A percentile compares a stretch with the other conserved stretches of the same genome.
Evolutionary conservation across 2,888 invertebrate species (phyloP).

Genomic region (Rosalia funebris): DNA sequence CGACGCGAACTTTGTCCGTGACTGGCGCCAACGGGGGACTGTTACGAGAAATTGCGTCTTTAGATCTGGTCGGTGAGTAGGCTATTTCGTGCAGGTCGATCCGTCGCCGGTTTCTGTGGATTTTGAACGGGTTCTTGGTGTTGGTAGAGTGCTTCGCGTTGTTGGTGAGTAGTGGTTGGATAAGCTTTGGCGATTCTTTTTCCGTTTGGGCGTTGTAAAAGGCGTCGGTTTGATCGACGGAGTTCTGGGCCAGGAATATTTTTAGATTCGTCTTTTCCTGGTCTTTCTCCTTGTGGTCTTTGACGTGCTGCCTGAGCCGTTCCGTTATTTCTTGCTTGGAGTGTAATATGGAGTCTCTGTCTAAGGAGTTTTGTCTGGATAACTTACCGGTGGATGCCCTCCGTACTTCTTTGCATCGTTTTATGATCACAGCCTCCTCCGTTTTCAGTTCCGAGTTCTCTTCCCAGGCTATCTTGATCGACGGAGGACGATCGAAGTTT

Average conservation of each 20-base stretch:
- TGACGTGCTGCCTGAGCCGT: conserved; percentile 32
- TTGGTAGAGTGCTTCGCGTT: conserved; percentile 15
- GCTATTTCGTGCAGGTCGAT: conserved; percentile 19
- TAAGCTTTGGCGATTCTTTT: conserved; percentile 41
- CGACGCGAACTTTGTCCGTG: conserved; percentile 2
- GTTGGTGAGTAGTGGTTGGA: conserved; percentile 43
- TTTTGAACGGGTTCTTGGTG: conserved; percentile 43
- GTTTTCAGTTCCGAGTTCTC: conserved; percentile 41
- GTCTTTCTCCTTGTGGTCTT: conserved; percentile 15
- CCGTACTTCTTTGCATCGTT: conserved; percentile 56
- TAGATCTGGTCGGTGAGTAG: conserved; percentile 25
- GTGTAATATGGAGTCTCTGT: conserved; percentile 58
- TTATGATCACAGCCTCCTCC: conserved; percentile 56
- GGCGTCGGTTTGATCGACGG: conserved; percentile 40
- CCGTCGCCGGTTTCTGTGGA: conserved; percentile 37
- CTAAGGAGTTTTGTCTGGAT: conserved; percentile 51
- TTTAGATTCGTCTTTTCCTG: conserved; percentile 68
- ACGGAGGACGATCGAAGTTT: conserved; percentile 43
- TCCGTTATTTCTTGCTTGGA: conserved; percentile 66
- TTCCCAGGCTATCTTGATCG: conserved; percentile 52
- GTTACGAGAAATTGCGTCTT: too few species aligned
- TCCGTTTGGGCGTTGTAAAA: conserved; percentile 11
- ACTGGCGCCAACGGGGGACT: too few species aligned
- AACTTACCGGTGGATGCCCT: conserved; percentile 48
- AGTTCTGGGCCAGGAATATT: conserved; percentile 65